phyloP scores from a whole-genome alignment of 2,113 vertebrate species.

The Pedionomus torquatus region DNA sequence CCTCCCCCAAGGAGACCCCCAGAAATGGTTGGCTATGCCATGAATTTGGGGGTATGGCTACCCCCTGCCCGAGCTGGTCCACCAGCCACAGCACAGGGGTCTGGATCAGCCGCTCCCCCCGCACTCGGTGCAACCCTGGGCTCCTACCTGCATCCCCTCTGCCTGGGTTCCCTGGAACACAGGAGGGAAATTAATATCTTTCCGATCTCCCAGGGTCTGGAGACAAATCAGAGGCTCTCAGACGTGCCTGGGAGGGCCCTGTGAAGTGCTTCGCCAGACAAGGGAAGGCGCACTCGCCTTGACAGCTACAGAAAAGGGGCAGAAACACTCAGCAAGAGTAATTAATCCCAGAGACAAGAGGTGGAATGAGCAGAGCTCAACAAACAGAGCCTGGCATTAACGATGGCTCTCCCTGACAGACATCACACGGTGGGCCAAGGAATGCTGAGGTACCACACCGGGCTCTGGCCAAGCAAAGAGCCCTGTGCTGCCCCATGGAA shows the following conservation, averaged over 20 bases:
- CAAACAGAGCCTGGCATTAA: neutral
- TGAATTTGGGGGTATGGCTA: rapidly evolving
- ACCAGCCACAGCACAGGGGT: neutral
- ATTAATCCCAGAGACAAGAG: neutral
- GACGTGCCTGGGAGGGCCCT: neutral
- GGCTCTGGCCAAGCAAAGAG: neutral
- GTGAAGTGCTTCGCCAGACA: neutral
- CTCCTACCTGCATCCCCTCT: neutral
- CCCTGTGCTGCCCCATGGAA: neutral
- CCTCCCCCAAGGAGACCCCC: neutral
- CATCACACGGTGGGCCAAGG: neutral
- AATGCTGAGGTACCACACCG: neutral
- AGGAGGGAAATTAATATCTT: neutral
- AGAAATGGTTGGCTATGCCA: neutral
- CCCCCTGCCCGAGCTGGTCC: neutral
- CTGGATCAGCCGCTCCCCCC: neutral
- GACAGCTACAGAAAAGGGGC: constrained; percentile 16
- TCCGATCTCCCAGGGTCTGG: neutral
- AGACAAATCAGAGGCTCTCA: constrained; percentile 11
- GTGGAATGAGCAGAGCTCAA: neutral
- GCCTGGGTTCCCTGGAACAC: neutral
- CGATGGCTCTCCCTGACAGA: neutral
- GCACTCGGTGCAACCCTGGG: neutral
- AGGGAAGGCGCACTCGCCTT: neutral
- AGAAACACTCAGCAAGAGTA: constrained; percentile 2